These are phyloP conservation scores for Tyto alba DNA, from an alignment of 2,113 vertebrate genomes.

Conservation along the genomic window DNA sequence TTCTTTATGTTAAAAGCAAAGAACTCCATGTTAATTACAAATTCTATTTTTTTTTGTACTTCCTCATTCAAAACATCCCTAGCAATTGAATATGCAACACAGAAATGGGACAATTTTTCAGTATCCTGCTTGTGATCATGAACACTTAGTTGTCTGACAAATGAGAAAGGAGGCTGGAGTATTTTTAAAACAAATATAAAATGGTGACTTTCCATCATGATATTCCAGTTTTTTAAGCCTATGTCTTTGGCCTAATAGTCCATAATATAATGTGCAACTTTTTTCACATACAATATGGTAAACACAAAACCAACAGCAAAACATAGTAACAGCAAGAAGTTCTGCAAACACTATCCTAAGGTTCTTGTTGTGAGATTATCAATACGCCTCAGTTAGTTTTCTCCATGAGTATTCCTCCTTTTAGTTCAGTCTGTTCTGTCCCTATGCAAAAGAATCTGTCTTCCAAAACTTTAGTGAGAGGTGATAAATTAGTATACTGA, in stretches of 20 bases:
- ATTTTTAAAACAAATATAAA: not conserved
- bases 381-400: not conserved
- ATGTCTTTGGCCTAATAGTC: not conserved
- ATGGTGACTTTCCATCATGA: not conserved
- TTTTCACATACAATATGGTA: not conserved
- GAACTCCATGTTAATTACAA: not conserved
- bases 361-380: not conserved
- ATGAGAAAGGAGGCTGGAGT: not conserved
- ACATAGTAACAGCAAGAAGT: not conserved
- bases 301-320: not conserved
- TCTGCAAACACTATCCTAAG: not conserved
- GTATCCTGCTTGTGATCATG: not conserved
- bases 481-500: not conserved
- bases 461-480: not conserved
- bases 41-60: not conserved
- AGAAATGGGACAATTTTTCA: not conserved
- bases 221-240: not conserved
- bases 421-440: not conserved
- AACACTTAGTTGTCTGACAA: not conserved
- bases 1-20: not conserved
- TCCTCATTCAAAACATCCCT: not conserved
- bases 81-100: not conserved
- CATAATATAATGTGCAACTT: not conserved
- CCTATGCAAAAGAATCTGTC: not conserved
- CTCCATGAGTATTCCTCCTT: conserved; percentile 3